Percentiles rank a stretch among this genome's conserved stretches.
Conservation (phyloP, 1,140 invertebrate genomes). For the Heliconius melpomene region DNA sequence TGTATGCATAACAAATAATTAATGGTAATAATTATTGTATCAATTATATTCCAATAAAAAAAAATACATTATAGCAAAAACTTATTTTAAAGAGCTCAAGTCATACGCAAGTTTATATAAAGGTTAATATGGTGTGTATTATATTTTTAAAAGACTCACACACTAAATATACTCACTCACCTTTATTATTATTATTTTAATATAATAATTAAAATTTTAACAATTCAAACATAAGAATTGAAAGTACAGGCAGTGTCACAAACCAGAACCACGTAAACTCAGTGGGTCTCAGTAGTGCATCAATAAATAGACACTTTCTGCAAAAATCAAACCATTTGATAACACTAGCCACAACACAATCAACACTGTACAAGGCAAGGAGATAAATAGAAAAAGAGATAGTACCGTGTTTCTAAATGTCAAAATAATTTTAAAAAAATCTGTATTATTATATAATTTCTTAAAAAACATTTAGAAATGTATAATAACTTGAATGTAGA, state of each 20-base stretch:
- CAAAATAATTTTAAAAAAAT: not conserved
- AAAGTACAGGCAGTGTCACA: not conserved
- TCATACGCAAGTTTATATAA: no score
- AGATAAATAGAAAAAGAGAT: not conserved
- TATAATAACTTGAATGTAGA: no score
- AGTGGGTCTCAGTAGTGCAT: not conserved
- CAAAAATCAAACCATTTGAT: slow-evolving; percentile 4
- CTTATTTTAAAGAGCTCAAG: no score
- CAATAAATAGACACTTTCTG: not conserved
- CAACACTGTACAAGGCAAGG: slow-evolving; percentile 5
- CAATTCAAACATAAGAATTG: not conserved
- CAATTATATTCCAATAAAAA: not conserved
- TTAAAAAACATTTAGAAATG: no score
- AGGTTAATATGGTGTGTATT: not conserved
- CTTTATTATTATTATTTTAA: not conserved
- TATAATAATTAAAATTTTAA: slow-evolving; percentile 13
- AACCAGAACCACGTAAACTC: not conserved
- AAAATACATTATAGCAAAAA: not conserved
- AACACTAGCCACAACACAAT: slow-evolving; percentile 11
- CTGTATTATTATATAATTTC: no score
- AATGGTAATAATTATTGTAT: not conserved
- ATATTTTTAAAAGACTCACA: not conserved
- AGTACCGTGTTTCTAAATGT: slow-evolving; percentile 1
- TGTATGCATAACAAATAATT: not conserved
- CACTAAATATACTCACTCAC: not conserved